phyloP scores from a whole-genome alignment of 2,797 vertebrate genomes.

The Phalanger gymnotis region DNA sequence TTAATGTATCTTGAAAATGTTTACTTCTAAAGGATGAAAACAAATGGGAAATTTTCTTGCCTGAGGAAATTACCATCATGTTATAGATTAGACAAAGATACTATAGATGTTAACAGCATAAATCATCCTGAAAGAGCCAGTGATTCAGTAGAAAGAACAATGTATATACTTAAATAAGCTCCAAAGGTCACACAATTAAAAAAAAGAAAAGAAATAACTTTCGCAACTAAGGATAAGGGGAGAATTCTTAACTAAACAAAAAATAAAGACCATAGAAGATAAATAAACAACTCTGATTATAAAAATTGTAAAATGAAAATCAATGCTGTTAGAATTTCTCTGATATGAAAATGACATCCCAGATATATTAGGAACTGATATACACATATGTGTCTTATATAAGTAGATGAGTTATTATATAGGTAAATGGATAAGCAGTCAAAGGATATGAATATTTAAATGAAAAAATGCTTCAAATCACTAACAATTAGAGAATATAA shows the following conservation, averaged over 20 bases:
- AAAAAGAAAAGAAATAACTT: not conserved
- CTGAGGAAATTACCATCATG: not conserved
- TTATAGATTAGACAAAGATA: not conserved
- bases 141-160: not conserved
- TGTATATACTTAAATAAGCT: not conserved
- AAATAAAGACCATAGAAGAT: not conserved
- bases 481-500: not conserved
- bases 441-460: not conserved
- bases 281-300: not conserved
- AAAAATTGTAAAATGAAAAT: not conserved
- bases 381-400: not conserved
- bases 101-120: not conserved
- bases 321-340: not conserved
- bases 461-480: not conserved
- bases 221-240: not conserved
- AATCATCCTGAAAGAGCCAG: not conserved
- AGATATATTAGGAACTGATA: not conserved
- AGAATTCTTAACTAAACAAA: not conserved
- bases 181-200: not conserved
- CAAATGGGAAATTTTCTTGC: not conserved
- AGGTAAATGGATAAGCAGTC: not conserved
- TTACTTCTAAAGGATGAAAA: not conserved
- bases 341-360: not conserved
- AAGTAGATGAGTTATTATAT: not conserved
- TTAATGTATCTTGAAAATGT: not conserved